phyloP scores from a whole-genome alignment of 2,113 vertebrate genomes.

The Ardeotis arabs region DNA sequence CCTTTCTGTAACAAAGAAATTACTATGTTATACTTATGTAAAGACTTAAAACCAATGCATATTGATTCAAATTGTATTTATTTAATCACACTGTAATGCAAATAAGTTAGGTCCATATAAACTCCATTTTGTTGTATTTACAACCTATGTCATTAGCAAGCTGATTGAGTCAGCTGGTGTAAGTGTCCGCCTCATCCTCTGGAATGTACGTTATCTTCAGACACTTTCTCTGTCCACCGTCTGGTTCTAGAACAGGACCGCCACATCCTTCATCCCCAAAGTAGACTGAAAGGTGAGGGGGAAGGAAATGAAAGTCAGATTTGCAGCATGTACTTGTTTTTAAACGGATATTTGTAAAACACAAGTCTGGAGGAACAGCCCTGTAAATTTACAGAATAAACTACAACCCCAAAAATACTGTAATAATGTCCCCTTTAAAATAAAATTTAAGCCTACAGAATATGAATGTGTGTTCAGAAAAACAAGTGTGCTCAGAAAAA shows the following conservation, averaged over 20 bases:
- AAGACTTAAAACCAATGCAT: slow-evolving; percentile 47
- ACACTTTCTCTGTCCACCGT: slow-evolving; percentile 32
- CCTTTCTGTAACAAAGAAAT: not conserved
- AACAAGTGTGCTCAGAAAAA: not conserved
- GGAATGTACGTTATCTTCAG: slow-evolving; percentile 64
- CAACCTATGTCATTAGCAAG: slow-evolving; percentile 37
- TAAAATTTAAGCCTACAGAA: not conserved
- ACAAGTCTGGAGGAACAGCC: not conserved
- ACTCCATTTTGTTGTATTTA: slow-evolving; percentile 52
- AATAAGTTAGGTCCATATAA: slow-evolving; percentile 71
- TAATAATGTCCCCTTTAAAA: not conserved
- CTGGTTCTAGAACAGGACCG: slow-evolving; percentile 51
- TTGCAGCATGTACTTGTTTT: not conserved
- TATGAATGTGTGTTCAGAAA: not conserved
- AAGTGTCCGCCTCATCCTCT: slow-evolving; percentile 40
- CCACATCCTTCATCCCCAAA: slow-evolving; percentile 79
- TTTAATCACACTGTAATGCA: slow-evolving; percentile 65
- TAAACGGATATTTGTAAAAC: not conserved
- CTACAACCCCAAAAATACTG: not conserved
- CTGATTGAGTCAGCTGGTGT: slow-evolving; percentile 13
- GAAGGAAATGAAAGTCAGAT: slow-evolving; percentile 54
- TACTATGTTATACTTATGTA: not conserved
- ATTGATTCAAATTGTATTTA: slow-evolving; percentile 73
- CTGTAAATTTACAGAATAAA: not conserved
- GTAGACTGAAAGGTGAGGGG: slow-evolving; percentile 75